These are phyloP conservation scores for Gila orcuttii DNA, from an alignment of 2,113 vertebrate genomes.

Conservation along the genomic window DNA sequence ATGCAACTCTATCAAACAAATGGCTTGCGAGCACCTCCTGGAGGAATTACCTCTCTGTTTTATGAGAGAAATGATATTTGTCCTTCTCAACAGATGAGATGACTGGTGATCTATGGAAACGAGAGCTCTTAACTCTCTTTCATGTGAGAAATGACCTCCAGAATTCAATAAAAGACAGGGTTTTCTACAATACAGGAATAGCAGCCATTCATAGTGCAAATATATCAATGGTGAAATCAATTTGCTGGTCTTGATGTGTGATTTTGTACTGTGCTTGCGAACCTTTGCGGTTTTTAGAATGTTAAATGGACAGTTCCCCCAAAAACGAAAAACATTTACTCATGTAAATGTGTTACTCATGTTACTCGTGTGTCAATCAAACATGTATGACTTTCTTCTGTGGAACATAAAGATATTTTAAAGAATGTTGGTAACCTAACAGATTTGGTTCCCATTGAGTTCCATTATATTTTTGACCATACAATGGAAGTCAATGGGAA, in stretches of 20 bases:
- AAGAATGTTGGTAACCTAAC: neutral
- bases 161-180: neutral
- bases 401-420: neutral
- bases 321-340: neutral
- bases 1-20: constrained; percentile 35
- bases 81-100: neutral
- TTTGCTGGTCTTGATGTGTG: neutral
- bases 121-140: neutral
- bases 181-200: constrained; percentile 5
- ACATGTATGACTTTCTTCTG: neutral
- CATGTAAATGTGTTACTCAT: too few species aligned
- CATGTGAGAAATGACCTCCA: constrained; percentile 3
- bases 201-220: neutral
- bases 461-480: neutral
- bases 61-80: constrained; percentile 4
- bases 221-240: constrained; percentile 24
- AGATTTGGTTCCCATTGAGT: neutral
- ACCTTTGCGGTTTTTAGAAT: neutral
- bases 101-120: constrained; percentile 5
- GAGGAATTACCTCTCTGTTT: constrained; percentile 14
- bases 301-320: neutral
- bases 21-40: constrained; percentile 4
- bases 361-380: neutral
- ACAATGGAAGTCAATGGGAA: neutral
- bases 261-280: neutral